Conservation (phyloP, 2,888 invertebrate species). For the Noctua janthe region DNA sequence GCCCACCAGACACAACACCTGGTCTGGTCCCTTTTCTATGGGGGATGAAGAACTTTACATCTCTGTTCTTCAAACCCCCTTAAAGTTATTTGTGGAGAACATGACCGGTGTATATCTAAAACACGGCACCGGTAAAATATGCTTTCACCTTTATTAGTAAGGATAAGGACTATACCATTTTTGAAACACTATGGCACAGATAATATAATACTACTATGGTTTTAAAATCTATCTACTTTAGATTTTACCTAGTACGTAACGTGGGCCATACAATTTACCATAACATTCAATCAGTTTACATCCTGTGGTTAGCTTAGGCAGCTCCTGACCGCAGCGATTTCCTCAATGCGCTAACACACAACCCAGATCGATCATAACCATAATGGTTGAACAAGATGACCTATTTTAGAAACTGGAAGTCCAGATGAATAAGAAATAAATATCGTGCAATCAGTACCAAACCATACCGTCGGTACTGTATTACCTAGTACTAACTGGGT, state of each 20-base stretch:
- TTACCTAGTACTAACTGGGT: too few species aligned
- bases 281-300: conserved; percentile 50
- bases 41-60: neutral
- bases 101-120: neutral
- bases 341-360: conserved; percentile 37
- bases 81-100: neutral
- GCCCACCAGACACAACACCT: neutral
- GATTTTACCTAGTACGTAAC: conserved; percentile 32
- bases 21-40: neutral
- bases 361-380: neutral
- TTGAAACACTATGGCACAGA: conserved; percentile 3
- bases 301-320: conserved; percentile 46
- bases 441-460: neutral
- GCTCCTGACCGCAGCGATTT: conserved; percentile 52
- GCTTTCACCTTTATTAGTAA: conserved; percentile 8
- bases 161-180: conserved; percentile 11
- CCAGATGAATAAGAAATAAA: neutral
- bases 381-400: conserved; percentile 8
- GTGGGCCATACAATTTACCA: conserved; percentile 31
- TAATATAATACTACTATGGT: neutral
- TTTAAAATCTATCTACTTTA: neutral
- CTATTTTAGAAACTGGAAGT: conserved; percentile 3
- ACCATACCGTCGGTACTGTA: too few species aligned
- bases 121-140: neutral
- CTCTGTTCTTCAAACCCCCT: neutral